A percentile compares a stretch with the other conserved stretches of the same genome.
phyloP scores from a whole-genome alignment of 2,113 vertebrate genomes.

The Nothocercus julius region DNA sequence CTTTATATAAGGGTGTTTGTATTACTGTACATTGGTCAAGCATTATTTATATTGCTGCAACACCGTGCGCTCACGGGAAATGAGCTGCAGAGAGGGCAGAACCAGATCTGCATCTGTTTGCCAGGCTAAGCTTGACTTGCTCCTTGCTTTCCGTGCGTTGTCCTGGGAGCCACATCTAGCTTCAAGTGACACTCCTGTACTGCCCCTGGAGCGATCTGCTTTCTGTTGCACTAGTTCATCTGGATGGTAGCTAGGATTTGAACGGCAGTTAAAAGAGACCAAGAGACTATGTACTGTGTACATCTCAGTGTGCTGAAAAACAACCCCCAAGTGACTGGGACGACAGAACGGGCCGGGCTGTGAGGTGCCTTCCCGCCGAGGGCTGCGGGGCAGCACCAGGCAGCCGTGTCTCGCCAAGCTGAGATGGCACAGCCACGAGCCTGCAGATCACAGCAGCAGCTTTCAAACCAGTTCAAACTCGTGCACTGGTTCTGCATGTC shows the following conservation, averaged over 20 bases:
- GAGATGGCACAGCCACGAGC: not conserved
- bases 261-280: not conserved
- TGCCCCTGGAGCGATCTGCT: not conserved
- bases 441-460: not conserved
- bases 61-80: not conserved
- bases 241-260: not conserved
- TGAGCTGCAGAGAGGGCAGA: not conserved
- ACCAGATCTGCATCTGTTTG: not conserved
- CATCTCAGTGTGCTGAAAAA: not conserved
- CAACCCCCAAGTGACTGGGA: not conserved
- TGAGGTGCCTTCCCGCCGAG: not conserved
- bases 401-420: not conserved
- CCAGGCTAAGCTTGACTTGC: not conserved
- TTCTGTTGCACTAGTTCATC: not conserved
- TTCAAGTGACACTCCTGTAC: not conserved
- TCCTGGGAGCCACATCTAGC: fast-evolving
- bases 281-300: not conserved
- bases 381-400: not conserved
- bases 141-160: not conserved
- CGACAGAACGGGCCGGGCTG: not conserved
- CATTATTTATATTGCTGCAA: not conserved
- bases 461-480: not conserved
- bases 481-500: not conserved
- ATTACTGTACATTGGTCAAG: not conserved
- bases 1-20: not conserved